Evolutionary conservation across 2,888 invertebrate species (phyloP).

Genomic region (Ichneumon xanthorius): DNA sequence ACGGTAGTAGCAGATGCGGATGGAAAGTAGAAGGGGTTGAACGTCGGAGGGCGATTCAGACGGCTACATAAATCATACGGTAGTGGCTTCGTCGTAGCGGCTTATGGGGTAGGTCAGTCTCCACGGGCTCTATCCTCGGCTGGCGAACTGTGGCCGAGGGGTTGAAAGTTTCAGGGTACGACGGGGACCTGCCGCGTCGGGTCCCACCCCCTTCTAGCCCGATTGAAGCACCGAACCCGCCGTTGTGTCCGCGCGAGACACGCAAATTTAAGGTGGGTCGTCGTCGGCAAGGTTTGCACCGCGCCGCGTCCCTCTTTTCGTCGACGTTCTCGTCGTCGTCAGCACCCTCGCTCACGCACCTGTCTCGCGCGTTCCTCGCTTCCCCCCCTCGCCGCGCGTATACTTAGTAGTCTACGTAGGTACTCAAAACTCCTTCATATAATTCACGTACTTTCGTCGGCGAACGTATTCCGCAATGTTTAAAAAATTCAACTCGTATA

Average conservation of each 20-base stretch:
- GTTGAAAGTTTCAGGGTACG: constrained; percentile 80
- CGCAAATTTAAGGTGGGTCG: constrained; percentile 83
- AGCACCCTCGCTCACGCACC: constrained; percentile 64
- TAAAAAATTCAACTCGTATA: constrained; percentile 47
- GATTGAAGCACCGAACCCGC: constrained; percentile 52
- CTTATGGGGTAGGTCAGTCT: constrained; percentile 82
- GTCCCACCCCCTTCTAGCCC: constrained; percentile 27
- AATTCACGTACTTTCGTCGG: constrained; percentile 57
- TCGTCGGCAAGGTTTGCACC: constrained; percentile 51
- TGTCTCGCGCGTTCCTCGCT: constrained; percentile 39
- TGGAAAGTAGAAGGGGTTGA: constrained; percentile 61
- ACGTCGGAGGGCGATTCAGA: constrained; percentile 73
- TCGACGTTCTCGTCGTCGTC: constrained; percentile 62
- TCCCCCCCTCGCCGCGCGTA: neutral
- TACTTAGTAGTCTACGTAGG: constrained; percentile 53
- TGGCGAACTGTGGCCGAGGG: constrained; percentile 69
- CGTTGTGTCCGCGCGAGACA: constrained; percentile 78
- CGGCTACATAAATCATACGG: constrained; percentile 82
- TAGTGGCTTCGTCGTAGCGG: constrained; percentile 60
- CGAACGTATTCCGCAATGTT: constrained; percentile 50
- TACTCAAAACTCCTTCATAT: constrained; percentile 48
- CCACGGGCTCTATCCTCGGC: constrained; percentile 42
- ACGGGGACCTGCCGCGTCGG: constrained; percentile 25
- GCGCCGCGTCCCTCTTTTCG: constrained; percentile 49
- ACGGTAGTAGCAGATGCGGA: constrained; percentile 71